Conservation (phyloP, 2,888 invertebrate species). For the Apodemia duryi region DNA sequence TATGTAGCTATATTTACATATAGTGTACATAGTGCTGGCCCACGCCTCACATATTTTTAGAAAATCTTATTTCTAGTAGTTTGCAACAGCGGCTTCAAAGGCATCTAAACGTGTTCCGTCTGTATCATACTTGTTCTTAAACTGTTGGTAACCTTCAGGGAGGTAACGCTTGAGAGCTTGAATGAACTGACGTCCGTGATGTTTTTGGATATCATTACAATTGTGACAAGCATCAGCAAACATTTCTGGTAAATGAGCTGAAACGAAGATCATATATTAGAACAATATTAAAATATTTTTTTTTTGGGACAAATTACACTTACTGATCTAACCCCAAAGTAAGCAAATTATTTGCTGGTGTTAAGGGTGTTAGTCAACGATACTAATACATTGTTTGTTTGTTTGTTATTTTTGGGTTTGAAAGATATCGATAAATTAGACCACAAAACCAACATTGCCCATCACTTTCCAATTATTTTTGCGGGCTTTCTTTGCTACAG, state of each 20-base stretch:
- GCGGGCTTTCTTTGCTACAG: slow-evolving; percentile 66
- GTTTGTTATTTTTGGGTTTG: not conserved
- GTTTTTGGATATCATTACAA: not conserved
- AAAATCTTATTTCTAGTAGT: not conserved
- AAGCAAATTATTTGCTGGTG: too few species aligned
- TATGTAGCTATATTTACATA: too few species aligned
- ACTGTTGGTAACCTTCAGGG: not conserved
- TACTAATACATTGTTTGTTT: too few species aligned
- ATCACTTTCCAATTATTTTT: slow-evolving; percentile 78
- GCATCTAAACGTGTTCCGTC: not conserved
- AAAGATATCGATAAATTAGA: slow-evolving; percentile 26
- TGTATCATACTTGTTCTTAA: not conserved
- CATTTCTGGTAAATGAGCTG: not conserved
- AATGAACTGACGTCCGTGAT: not conserved
- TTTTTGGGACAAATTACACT: too few species aligned
- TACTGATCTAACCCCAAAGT: too few species aligned
- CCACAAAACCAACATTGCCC: slow-evolving; percentile 49
- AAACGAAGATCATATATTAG: not conserved
- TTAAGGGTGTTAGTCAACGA: too few species aligned
- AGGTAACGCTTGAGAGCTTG: not conserved
- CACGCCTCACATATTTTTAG: too few species aligned
- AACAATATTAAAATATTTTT: too few species aligned
- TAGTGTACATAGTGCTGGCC: too few species aligned
- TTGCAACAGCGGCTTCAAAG: not conserved
- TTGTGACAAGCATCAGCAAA: not conserved